Conservation (phyloP, 2,797 vertebrate genomes). For the Scolopax rusticola region DNA sequence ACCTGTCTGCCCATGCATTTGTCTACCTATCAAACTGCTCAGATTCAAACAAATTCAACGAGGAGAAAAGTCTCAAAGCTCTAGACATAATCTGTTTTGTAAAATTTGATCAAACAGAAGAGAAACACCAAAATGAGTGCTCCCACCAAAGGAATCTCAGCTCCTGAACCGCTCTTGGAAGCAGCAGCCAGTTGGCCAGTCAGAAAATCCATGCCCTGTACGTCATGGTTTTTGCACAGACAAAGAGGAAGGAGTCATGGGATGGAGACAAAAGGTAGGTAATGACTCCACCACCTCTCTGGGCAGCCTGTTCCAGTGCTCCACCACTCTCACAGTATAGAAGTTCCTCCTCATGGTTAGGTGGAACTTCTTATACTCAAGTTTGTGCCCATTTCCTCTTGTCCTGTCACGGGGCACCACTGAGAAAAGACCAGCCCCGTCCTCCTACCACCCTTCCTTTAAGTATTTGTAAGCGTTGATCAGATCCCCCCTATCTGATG, state of each 20-base stretch:
- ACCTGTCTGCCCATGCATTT: not conserved
- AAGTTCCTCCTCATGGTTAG: no score
- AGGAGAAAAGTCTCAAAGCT: not conserved
- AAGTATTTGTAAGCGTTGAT: no score
- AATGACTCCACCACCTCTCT: no score
- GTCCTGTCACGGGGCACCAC: no score
- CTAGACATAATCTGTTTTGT: not conserved
- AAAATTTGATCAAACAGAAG: not conserved
- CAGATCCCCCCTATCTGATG: no score
- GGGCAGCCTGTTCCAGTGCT: no score
- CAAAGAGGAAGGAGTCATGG: not conserved
- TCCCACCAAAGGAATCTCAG: not conserved
- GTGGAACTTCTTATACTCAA: no score
- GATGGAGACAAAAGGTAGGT: not conserved
- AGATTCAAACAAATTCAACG: rapidly evolving
- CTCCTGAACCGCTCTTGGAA: not conserved
- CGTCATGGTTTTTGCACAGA: rapidly evolving
- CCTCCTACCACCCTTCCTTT: no score
- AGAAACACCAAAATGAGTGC: not conserved
- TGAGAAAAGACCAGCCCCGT: no score
- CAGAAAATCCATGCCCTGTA: not conserved
- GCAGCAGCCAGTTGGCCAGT: not conserved
- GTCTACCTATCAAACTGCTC: not conserved
- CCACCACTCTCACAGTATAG: no score
- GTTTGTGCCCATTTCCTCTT: no score